A percentile compares a stretch with the other conserved stretches of the same genome.
These are phyloP conservation scores for Falcunculus frontatus DNA, from an alignment of 2,113 vertebrate genomes.

Conservation along the genomic window DNA sequence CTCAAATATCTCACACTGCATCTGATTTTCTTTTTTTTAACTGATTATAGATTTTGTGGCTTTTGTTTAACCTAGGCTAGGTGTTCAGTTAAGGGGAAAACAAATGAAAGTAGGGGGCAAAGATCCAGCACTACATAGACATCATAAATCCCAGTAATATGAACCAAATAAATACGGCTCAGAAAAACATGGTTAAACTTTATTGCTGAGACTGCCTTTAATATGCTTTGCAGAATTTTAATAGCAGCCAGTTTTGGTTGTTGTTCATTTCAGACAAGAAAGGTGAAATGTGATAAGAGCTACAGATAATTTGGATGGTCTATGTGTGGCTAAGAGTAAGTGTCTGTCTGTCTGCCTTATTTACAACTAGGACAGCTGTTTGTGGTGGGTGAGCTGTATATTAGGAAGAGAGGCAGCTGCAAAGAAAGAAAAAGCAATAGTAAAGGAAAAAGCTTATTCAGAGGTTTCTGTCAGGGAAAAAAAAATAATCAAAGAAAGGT, in stretches of 20 bases:
- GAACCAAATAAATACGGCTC: neutral
- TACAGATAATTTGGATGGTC: neutral
- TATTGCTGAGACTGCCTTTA: neutral
- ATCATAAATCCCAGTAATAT: neutral
- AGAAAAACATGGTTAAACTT: neutral
- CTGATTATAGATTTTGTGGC: neutral
- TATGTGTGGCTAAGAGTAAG: neutral
- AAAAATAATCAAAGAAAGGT: neutral
- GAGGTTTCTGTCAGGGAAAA: neutral
- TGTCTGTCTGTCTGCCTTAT: neutral
- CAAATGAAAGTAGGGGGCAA: neutral
- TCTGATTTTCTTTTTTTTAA: neutral
- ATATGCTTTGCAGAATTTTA: neutral
- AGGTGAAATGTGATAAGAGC: neutral
- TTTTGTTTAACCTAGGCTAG: neutral
- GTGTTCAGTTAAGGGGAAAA: neutral
- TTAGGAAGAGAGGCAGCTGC: neutral
- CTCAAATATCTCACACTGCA: neutral
- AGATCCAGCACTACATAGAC: neutral
- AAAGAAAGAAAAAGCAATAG: neutral
- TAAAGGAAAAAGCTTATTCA: neutral
- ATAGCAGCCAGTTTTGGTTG: neutral
- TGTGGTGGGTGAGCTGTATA: neutral
- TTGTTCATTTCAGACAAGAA: slow-evolving; percentile 1
- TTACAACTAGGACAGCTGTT: neutral